phyloP scores from a whole-genome alignment of 2,888 invertebrate species.

The Megaustenia siamemsis region DNA sequence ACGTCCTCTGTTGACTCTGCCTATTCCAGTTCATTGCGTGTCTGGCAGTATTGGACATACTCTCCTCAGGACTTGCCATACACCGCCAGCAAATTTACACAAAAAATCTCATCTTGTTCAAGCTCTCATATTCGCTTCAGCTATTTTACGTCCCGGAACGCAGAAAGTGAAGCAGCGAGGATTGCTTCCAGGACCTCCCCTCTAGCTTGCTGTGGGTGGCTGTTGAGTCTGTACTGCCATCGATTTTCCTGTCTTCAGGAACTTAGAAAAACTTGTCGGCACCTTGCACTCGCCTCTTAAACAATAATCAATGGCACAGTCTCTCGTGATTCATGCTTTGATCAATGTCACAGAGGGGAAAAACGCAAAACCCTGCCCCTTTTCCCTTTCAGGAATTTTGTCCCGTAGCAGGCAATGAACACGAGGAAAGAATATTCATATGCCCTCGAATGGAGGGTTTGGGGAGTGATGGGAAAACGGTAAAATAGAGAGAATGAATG shows the following conservation, averaged over 20 bases:
- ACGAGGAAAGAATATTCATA: background rate
- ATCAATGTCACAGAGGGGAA: slow-evolving; percentile 18
- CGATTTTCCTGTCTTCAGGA: slow-evolving; percentile 12
- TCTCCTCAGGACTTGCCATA: background rate
- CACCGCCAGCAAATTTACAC: background rate
- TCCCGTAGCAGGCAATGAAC: background rate
- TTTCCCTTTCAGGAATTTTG: slow-evolving; percentile 6
- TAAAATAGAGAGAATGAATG: background rate
- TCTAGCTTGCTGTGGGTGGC: background rate
- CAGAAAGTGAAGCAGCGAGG: background rate
- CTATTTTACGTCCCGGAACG: background rate
- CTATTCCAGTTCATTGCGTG: too few species aligned
- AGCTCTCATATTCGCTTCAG: background rate
- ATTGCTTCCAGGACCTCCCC: background rate
- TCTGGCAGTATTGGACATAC: too few species aligned
- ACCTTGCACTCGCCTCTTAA: slow-evolving; percentile 35
- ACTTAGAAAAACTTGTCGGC: slow-evolving; percentile 27
- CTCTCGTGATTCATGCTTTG: slow-evolving; percentile 40
- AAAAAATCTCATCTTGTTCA: background rate
- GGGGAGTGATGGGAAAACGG: background rate
- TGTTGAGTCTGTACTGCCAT: background rate
- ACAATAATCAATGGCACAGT: slow-evolving; percentile 35
- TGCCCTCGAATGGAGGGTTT: background rate
- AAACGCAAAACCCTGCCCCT: background rate
- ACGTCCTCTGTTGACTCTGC: too few species aligned